A percentile compares a stretch with the other conserved stretches of the same genome.
phyloP scores from a whole-genome alignment of 2,888 invertebrate genomes.

The Thera britannica region DNA sequence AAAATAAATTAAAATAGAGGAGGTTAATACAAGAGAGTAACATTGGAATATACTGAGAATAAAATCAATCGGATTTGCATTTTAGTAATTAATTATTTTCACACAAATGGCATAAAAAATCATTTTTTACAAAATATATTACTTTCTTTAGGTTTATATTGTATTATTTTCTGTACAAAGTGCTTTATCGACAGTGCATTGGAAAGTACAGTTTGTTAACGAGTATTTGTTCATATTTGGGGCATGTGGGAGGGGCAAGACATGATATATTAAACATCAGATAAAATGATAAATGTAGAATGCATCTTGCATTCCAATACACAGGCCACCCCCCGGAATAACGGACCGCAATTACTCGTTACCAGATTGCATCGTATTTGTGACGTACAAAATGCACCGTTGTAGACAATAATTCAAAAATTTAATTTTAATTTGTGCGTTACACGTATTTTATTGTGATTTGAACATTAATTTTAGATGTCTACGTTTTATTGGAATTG shows the following conservation, averaged over 20 bases:
- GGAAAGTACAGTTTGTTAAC: conserved; percentile 47
- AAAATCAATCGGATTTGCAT: conserved; percentile 45
- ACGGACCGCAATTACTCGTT: conserved; percentile 45
- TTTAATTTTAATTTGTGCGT: conserved; percentile 68
- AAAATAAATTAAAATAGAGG: conserved; percentile 70
- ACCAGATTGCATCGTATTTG: conserved; percentile 56
- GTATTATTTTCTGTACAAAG: conserved; percentile 49
- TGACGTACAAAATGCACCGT: conserved; percentile 70
- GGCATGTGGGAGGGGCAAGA: conserved; percentile 30
- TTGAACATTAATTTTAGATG: conserved; percentile 44
- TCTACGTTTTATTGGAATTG: conserved; percentile 57
- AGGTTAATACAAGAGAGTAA: conserved; percentile 47
- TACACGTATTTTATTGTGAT: conserved; percentile 51
- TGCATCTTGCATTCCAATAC: not conserved
- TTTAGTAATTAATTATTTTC: conserved; percentile 50
- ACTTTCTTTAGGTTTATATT: conserved; percentile 37
- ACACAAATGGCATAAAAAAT: conserved; percentile 44
- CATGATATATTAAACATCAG: conserved; percentile 30
- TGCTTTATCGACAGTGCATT: conserved; percentile 74
- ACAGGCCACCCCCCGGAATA: conserved; percentile 27
- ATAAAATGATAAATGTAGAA: conserved; percentile 24
- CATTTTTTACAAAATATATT: conserved; percentile 45
- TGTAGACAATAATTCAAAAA: conserved; percentile 47
- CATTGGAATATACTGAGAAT: conserved; percentile 56
- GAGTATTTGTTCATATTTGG: conserved; percentile 42